phyloP scores from a whole-genome alignment of 2,888 invertebrate genomes.

The Nymphalis c-album region DNA sequence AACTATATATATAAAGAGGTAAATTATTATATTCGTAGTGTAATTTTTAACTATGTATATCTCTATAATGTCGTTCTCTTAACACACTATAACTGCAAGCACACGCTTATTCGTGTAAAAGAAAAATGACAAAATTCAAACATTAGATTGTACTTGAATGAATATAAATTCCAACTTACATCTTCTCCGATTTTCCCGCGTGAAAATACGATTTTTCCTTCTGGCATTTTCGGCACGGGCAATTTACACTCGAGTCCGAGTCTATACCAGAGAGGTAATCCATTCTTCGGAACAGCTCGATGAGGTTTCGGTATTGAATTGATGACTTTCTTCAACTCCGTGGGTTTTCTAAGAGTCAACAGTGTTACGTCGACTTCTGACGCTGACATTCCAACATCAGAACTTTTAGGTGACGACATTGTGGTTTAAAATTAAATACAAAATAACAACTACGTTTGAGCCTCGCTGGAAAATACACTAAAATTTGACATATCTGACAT shows the following conservation, averaged over 20 bases:
- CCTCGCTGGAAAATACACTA: constrained; percentile 29
- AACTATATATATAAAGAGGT: too few species aligned
- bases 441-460: constrained; percentile 18
- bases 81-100: not conserved
- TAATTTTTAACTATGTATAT: too few species aligned
- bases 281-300: constrained; percentile 73
- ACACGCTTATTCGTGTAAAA: not conserved
- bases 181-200: constrained; percentile 79
- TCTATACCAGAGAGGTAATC: constrained; percentile 77
- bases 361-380: constrained; percentile 61
- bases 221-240: constrained; percentile 78
- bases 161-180: constrained; percentile 54
- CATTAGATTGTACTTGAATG: not conserved
- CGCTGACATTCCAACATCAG: constrained; percentile 49
- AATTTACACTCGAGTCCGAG: constrained; percentile 79
- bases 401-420: constrained; percentile 31
- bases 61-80: too few species aligned
- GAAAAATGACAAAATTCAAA: not conserved
- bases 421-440: constrained; percentile 4
- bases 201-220: constrained; percentile 72
- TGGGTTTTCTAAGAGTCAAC: constrained; percentile 72
- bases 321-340: constrained; percentile 71
- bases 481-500: constrained; percentile 36
- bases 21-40: too few species aligned
- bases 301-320: constrained; percentile 73